Conservation (phyloP, 2,888 invertebrate species). For the Heliconius aoede region DNA sequence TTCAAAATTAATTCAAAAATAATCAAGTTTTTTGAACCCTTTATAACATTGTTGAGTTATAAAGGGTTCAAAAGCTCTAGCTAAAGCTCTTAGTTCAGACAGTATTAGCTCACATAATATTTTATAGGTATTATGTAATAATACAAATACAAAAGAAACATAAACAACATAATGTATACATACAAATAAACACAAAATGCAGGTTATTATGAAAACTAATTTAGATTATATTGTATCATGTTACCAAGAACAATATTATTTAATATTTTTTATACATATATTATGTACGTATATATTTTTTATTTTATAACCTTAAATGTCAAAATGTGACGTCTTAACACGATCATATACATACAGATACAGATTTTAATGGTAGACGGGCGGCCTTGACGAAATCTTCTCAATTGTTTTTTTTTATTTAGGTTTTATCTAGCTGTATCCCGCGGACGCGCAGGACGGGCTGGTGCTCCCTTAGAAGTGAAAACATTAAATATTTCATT, state of each 20-base stretch:
- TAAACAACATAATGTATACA: neutral
- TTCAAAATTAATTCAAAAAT: too few relatives aligned
- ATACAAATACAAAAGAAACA: neutral
- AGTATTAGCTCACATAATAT: neutral
- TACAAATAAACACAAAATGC: neutral
- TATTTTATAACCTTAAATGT: slow-evolving; percentile 10
- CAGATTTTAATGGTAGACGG: neutral
- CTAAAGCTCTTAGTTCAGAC: too few relatives aligned
- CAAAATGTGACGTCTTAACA: slow-evolving; percentile 22
- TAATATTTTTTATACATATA: neutral
- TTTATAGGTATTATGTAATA: neutral
- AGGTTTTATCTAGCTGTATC: too few relatives aligned
- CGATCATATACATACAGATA: neutral
- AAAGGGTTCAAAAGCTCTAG: too few relatives aligned
- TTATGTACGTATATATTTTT: neutral
- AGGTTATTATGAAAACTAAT: neutral
- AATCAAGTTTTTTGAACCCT: too few relatives aligned
- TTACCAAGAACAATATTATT: neutral
- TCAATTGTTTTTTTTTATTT: neutral
- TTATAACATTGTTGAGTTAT: too few relatives aligned
- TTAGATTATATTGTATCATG: neutral
- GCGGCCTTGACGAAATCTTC: neutral
- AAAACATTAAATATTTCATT: too few relatives aligned
- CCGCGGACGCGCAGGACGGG: neutral
- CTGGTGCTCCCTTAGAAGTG: neutral